Conservation (phyloP, 1,140 invertebrate genomes). For the Galleria mellonella region DNA sequence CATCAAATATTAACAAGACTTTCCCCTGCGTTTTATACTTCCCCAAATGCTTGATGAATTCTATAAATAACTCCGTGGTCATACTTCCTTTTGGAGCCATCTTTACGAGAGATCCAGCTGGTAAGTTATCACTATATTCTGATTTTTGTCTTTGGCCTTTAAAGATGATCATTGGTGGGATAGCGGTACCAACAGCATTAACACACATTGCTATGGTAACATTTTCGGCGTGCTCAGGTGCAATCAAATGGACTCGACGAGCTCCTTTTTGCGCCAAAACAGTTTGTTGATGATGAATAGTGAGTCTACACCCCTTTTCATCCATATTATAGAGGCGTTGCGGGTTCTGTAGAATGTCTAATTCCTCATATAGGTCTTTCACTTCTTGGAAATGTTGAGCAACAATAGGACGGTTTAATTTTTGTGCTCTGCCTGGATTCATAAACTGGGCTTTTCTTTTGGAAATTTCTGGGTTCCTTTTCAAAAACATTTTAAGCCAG, state of each 20-base stretch:
- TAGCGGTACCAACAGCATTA: slow-evolving; percentile 14
- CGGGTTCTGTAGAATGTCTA: slow-evolving; percentile 35
- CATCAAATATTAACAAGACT: slow-evolving; percentile 41
- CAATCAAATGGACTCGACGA: slow-evolving; percentile 44
- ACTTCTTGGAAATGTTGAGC: slow-evolving; percentile 33
- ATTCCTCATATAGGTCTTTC: slow-evolving; percentile 20
- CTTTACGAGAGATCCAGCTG: slow-evolving; percentile 21
- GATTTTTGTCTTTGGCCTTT: slow-evolving; percentile 33
- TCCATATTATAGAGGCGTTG: slow-evolving; percentile 57
- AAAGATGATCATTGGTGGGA: slow-evolving; percentile 55
- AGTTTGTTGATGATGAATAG: slow-evolving; percentile 37
- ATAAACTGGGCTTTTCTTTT: slow-evolving; percentile 38
- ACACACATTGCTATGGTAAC: slow-evolving; percentile 54
- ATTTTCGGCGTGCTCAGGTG: slow-evolving; percentile 52
- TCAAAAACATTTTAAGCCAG: slow-evolving; percentile 27
- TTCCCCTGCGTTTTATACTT: slow-evolving; percentile 28
- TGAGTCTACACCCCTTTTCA: slow-evolving; percentile 56
- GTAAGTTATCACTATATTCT: slow-evolving; percentile 30
- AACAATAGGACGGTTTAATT: slow-evolving; percentile 44
- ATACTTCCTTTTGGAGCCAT: slow-evolving; percentile 50
- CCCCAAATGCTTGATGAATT: slow-evolving; percentile 33
- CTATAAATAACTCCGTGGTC: slow-evolving; percentile 34
- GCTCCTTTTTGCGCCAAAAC: slow-evolving; percentile 43
- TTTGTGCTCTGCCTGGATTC: slow-evolving; percentile 49
- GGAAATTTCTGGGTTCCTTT: slow-evolving; percentile 22